Conservation (phyloP, 2,797 vertebrate species). For the Gouania willdenowi region DNA sequence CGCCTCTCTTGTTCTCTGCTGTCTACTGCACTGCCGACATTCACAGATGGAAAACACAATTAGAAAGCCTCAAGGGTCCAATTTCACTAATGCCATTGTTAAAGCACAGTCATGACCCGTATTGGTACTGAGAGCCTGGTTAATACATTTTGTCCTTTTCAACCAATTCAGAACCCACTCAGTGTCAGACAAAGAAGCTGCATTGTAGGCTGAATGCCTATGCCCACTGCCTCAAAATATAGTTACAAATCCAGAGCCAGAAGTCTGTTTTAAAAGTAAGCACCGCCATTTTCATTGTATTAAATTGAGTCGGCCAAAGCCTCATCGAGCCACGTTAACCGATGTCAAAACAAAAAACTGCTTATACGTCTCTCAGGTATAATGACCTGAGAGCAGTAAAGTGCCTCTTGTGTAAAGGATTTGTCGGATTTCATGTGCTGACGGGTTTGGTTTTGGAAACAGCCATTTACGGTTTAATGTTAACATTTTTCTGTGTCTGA, state of each 20-base stretch:
- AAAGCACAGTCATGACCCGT: slow-evolving; percentile 40
- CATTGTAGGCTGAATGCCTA: slow-evolving; percentile 35
- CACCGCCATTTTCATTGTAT: slow-evolving; percentile 39
- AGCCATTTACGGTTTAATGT: slow-evolving; percentile 7
- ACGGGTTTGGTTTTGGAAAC: slow-evolving; percentile 22
- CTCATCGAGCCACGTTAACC: slow-evolving; percentile 29
- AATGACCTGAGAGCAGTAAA: slow-evolving; percentile 35
- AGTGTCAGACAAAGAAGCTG: slow-evolving; percentile 50
- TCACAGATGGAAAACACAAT: slow-evolving; percentile 49
- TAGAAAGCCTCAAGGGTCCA: slow-evolving; percentile 51
- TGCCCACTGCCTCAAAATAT: slow-evolving; percentile 33
- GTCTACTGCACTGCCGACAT: slow-evolving; percentile 4
- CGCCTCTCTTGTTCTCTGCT: background rate
- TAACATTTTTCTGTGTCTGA: slow-evolving; percentile 14
- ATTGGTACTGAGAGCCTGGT: slow-evolving; percentile 40
- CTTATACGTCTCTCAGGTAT: slow-evolving; percentile 34
- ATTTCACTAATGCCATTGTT: slow-evolving; percentile 60
- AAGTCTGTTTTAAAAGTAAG: slow-evolving; percentile 39
- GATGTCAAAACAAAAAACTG: slow-evolving; percentile 41
- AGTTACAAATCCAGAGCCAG: slow-evolving; percentile 29
- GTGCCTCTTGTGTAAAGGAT: slow-evolving; percentile 15
- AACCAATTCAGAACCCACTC: slow-evolving; percentile 48
- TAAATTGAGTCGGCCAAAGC: slow-evolving; percentile 28
- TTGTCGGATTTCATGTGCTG: slow-evolving; percentile 28
- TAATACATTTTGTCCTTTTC: slow-evolving; percentile 58